Percentiles rank a stretch among this genome's conserved stretches.
Conservation (phyloP, 2,797 vertebrate genomes). For the Xenops minutus region DNA sequence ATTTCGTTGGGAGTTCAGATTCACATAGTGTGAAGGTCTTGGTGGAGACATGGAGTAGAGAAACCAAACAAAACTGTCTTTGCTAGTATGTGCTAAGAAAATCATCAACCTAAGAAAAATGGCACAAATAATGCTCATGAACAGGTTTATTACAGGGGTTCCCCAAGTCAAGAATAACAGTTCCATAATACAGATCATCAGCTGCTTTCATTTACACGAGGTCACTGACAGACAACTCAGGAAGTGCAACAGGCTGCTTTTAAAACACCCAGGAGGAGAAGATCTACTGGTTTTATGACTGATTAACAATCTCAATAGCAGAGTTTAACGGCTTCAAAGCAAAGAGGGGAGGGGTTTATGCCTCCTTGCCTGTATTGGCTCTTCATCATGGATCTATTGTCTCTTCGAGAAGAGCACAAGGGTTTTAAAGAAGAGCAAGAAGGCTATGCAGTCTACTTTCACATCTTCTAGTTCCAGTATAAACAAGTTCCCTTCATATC, state of each 20-base stretch:
- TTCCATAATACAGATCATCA: background rate
- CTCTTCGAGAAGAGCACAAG: background rate
- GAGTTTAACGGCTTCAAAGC: constrained; percentile 35
- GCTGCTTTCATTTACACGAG: constrained; percentile 33
- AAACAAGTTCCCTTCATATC: background rate
- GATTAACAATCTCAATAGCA: constrained; percentile 36
- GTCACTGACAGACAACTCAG: constrained; percentile 10
- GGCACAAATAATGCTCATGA: background rate
- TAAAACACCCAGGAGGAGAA: constrained; percentile 48
- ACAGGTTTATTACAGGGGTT: background rate
- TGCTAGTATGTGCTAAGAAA: background rate
- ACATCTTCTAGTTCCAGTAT: background rate
- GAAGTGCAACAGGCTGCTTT: constrained; percentile 28
- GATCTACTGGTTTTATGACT: constrained; percentile 24
- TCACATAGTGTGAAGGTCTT: background rate
- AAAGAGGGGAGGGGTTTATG: constrained; percentile 43
- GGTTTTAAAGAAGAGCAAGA: background rate
- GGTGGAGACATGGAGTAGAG: background rate
- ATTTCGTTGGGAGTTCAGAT: fast-evolving
- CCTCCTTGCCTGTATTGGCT: background rate
- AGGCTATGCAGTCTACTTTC: background rate
- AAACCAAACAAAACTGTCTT: background rate
- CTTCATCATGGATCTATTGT: background rate
- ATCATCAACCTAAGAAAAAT: background rate
- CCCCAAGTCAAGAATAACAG: background rate